Conservation (phyloP, 2,113 vertebrate species). For the Penelope pileata region DNA sequence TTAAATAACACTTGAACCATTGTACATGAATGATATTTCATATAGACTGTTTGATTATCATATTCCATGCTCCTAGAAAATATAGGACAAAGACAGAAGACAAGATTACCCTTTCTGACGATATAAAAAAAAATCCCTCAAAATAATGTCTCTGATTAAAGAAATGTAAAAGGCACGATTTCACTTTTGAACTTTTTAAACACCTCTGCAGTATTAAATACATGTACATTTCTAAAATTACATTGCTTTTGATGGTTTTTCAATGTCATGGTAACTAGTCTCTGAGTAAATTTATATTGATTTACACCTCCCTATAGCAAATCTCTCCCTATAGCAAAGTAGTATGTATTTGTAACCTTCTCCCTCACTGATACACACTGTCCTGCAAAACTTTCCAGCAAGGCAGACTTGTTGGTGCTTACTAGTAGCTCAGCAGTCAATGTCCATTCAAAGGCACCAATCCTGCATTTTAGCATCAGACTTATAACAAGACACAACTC, state of each 20-base stretch:
- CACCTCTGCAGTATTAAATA: neutral
- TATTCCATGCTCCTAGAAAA: neutral
- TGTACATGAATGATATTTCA: constrained; percentile 20
- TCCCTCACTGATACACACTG: neutral
- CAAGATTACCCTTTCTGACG: neutral
- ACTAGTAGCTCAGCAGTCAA: neutral
- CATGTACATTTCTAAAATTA: constrained; percentile 1
- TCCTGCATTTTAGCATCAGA: constrained; percentile 40
- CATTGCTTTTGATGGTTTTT: neutral
- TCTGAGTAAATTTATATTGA: constrained; percentile 3
- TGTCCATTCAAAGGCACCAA: neutral
- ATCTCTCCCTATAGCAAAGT: neutral
- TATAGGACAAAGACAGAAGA: constrained; percentile 18
- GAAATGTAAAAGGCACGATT: neutral
- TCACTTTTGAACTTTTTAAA: neutral
- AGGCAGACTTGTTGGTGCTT: neutral
- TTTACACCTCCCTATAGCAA: neutral
- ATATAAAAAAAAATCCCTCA: neutral
- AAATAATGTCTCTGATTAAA: constrained; percentile 25
- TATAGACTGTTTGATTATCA: constrained; percentile 7
- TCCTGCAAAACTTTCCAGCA: constrained; percentile 4
- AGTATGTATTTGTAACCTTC: neutral
- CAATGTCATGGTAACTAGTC: neutral
- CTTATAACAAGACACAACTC: constrained; percentile 63
- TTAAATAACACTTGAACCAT: constrained; percentile 57